Evolutionary conservation across 2,797 vertebrate species (phyloP).

Genomic region (Sus cebifrons): DNA sequence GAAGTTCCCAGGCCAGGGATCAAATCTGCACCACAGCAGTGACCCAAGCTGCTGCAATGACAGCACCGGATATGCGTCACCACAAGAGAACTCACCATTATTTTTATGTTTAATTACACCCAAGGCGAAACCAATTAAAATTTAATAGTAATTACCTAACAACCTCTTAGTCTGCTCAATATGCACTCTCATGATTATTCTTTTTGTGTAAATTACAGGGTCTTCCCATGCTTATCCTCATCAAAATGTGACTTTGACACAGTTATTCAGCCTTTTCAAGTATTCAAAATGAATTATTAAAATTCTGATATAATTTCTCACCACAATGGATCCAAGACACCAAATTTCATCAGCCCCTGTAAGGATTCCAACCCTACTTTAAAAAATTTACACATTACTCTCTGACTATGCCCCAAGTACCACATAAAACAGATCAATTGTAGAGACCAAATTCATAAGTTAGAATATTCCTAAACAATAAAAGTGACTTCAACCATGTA

Average conservation of each 20-base stretch:
- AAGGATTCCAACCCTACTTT: background rate
- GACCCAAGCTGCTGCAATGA: too few species aligned
- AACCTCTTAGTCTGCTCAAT: background rate
- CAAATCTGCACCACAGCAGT: too few species aligned
- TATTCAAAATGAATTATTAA: constrained; percentile 4
- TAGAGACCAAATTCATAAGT: background rate
- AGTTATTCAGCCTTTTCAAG: background rate
- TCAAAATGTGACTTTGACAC: background rate
- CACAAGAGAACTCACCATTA: background rate
- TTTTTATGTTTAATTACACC: constrained; percentile 44
- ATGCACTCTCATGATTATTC: background rate
- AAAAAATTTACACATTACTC: background rate
- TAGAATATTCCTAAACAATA: constrained; percentile 12
- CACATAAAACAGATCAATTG: background rate
- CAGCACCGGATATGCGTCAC: too few species aligned
- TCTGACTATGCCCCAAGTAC: background rate
- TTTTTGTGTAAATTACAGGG: background rate
- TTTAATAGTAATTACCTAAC: constrained; percentile 31
- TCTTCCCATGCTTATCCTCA: background rate
- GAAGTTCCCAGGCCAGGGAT: too few species aligned
- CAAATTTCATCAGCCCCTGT: background rate
- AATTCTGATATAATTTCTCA: background rate
- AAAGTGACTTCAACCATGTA: background rate
- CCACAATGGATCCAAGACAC: background rate
- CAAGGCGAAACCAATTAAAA: constrained; percentile 48